Evolutionary conservation across 2,797 vertebrate species (phyloP).

Genomic region (Bovichtus diacanthus): DNA sequence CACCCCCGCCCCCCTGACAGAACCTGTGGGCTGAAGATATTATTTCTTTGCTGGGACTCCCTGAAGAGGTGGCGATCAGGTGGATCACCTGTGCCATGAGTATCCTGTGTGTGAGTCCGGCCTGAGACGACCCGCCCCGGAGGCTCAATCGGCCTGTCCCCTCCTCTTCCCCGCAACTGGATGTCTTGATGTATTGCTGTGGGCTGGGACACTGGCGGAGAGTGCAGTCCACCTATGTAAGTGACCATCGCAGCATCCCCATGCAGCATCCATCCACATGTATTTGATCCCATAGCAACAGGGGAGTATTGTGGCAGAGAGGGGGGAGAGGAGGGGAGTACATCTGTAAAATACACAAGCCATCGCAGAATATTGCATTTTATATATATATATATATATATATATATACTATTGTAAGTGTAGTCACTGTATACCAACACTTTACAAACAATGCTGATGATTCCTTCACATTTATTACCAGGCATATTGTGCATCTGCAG

Average conservation of each 20-base stretch:
- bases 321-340: not conserved
- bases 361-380: not conserved
- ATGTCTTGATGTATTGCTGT: constrained; percentile 99
- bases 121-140: constrained; percentile 62
- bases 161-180: constrained; percentile 79
- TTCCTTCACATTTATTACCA: constrained; percentile 17
- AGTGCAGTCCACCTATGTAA: constrained; percentile 96
- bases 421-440: not conserved
- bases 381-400: too few relatives aligned
- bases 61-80: constrained; percentile 44
- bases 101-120: constrained; percentile 47
- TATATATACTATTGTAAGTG: not conserved
- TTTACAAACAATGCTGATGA: not conserved
- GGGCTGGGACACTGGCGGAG: constrained; percentile 96
- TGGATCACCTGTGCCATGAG: constrained; percentile 68
- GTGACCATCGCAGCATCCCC: constrained; percentile 66
- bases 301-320: constrained; percentile 18
- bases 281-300: constrained; percentile 70
- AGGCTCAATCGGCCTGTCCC: constrained; percentile 60
- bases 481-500: constrained; percentile 25
- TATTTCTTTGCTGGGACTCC: constrained; percentile 3
- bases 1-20: constrained; percentile 5
- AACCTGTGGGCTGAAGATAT: constrained; percentile 48
- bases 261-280: constrained; percentile 34
- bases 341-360: not conserved